Percentiles rank a stretch among this genome's conserved stretches.
phyloP scores from a whole-genome alignment of 53 echinoderm and acorn worm species.

The Holothuria leucospilota region DNA sequence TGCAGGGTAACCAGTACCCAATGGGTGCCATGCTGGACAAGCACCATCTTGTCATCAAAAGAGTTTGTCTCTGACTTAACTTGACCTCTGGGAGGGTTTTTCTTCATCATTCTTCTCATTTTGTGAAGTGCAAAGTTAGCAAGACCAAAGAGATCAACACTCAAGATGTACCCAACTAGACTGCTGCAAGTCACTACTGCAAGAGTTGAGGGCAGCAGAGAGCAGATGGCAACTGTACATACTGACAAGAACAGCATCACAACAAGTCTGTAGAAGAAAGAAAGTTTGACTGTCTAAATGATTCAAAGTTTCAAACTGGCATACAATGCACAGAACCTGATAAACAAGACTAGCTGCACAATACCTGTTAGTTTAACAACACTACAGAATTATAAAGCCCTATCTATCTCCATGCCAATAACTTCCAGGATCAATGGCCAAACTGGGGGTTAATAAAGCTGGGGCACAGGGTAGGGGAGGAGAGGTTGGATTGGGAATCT shows the following conservation, averaged over 20 bases:
- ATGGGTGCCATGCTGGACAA: not conserved
- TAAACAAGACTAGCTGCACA: too few species aligned
- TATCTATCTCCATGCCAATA: too few species aligned
- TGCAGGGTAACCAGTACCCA: slow-evolving; percentile 16
- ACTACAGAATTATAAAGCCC: too few species aligned
- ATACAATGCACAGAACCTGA: not conserved
- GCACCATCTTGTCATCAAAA: slow-evolving; percentile 13
- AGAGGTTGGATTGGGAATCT: too few species aligned
- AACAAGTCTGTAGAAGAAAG: slow-evolving; percentile 62
- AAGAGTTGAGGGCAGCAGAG: slow-evolving; percentile 70
- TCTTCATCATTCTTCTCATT: slow-evolving; percentile 1
- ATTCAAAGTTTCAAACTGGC: too few species aligned
- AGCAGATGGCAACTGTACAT: slow-evolving; percentile 56
- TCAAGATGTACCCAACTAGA: slow-evolving; percentile 81
- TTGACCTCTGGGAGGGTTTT: slow-evolving; percentile 14
- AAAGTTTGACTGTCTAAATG: too few species aligned
- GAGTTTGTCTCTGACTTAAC: not conserved
- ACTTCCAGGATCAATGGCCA: too few species aligned
- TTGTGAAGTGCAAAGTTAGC: slow-evolving; percentile 50
- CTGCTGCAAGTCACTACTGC: slow-evolving; percentile 72
- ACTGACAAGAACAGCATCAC: slow-evolving; percentile 77
- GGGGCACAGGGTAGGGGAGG: too few species aligned
- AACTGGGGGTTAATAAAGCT: too few species aligned
- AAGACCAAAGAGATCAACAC: slow-evolving; percentile 71
- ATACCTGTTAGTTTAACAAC: too few species aligned